Percentiles rank a stretch among this genome's conserved stretches.
Conservation (phyloP, 2,113 vertebrate species). For the Mus spicilegus region DNA sequence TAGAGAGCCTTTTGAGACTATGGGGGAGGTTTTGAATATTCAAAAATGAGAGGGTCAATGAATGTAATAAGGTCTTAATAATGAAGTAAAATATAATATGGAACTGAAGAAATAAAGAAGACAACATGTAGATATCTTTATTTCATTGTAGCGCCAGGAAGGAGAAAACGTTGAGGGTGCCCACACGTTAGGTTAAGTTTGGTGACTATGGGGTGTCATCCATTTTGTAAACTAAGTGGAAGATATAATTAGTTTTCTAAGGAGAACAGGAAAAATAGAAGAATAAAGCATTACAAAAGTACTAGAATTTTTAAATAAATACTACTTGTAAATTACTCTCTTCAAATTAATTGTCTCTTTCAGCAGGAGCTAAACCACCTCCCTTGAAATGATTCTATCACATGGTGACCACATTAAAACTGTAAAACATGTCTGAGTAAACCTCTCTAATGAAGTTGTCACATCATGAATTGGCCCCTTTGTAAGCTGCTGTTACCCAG, state of each 20-base stretch:
- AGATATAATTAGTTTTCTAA: not conserved
- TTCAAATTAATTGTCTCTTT: constrained; percentile 14
- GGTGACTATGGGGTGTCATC: not conserved
- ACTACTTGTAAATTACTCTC: not conserved
- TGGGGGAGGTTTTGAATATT: not conserved
- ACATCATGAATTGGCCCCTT: constrained; percentile 6
- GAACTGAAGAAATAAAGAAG: not conserved
- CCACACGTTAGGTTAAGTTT: not conserved
- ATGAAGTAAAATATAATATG: constrained; percentile 40
- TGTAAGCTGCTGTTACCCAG: constrained; percentile 17
- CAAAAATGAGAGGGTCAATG: not conserved
- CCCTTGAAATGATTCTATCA: constrained; percentile 31
- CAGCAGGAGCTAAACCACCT: not conserved
- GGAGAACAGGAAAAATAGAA: not conserved
- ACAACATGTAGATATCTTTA: not conserved
- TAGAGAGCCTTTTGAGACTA: not conserved
- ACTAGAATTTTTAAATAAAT: constrained; percentile 21
- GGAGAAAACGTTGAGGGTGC: not conserved
- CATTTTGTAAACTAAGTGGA: constrained; percentile 46
- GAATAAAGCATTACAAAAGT: constrained; percentile 22
- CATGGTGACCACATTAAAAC: not conserved
- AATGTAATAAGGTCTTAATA: not conserved
- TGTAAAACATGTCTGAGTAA: constrained; percentile 40
- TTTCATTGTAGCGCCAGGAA: not conserved
- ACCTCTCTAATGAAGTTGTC: not conserved